phyloP scores from a whole-genome alignment of 2,888 invertebrate genomes.

The Sphecodes monilicornis region DNA sequence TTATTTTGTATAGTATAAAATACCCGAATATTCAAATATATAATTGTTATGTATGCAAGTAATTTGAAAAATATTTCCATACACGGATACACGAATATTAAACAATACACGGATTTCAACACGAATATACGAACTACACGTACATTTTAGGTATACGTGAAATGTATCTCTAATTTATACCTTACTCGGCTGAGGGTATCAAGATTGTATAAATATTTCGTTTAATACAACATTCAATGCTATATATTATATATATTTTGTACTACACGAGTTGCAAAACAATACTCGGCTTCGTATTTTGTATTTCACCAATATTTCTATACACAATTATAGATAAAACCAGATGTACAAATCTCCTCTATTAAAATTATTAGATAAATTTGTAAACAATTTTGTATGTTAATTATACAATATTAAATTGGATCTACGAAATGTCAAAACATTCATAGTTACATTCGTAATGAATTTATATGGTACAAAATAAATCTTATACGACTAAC shows the following conservation, averaged over 20 bases:
- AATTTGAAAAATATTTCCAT: too few species aligned
- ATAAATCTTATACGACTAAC: neutral
- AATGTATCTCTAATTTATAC: too few species aligned
- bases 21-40: too few species aligned
- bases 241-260: conserved; percentile 8
- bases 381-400: conserved; percentile 8
- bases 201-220: conserved; percentile 1
- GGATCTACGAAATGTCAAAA: neutral
- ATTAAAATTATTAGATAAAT: conserved; percentile 22
- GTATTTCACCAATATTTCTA: neutral
- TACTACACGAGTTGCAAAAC: conserved; percentile 13
- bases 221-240: neutral
- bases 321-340: neutral
- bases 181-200: neutral
- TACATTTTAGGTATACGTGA: too few species aligned
- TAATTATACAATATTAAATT: neutral
- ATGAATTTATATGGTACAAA: neutral
- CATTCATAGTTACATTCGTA: conserved; percentile 14
- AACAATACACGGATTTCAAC: too few species aligned
- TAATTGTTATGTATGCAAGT: too few species aligned
- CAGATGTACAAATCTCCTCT: conserved; percentile 12
- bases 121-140: too few species aligned
- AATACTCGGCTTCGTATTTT: conserved; percentile 8
- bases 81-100: too few species aligned
- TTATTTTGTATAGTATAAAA: too few species aligned